These are phyloP conservation scores for Catharus minimus DNA, from an alignment of 2,113 vertebrate genomes.

Conservation along the genomic window DNA sequence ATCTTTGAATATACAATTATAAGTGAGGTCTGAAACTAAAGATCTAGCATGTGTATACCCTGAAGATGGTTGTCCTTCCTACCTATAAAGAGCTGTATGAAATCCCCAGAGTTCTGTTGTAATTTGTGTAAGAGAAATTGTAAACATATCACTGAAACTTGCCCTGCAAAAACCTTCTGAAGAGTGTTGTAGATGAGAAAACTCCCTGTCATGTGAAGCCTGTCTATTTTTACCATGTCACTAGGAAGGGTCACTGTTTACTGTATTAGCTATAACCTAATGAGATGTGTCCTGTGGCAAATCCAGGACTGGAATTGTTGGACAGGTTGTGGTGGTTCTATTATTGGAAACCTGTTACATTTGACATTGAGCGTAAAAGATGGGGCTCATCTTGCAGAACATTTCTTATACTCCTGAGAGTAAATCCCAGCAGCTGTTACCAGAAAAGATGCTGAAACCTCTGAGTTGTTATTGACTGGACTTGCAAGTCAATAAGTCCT, in stretches of 20 bases:
- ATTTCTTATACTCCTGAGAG: not conserved
- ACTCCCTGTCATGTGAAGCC: not conserved
- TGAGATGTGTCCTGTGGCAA: not conserved
- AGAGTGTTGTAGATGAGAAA: not conserved
- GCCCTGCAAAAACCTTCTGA: not conserved
- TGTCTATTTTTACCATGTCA: not conserved
- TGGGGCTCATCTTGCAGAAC: not conserved
- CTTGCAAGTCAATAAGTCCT: not conserved
- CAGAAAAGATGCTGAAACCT: not conserved
- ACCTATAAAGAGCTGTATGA: not conserved
- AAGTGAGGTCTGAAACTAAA: not conserved
- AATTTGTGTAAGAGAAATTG: not conserved
- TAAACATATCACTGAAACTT: not conserved
- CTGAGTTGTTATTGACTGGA: not conserved
- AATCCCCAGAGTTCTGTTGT: not conserved
- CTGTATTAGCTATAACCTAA: slow-evolving; percentile 4
- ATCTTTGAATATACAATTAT: not conserved
- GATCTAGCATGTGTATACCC: not conserved
- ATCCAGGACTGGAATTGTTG: not conserved
- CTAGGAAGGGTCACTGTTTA: not conserved
- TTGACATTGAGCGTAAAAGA: slow-evolving; percentile 8
- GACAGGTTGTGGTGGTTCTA: slow-evolving; percentile 6
- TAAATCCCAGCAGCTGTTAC: not conserved
- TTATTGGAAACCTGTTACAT: slow-evolving; percentile 34
- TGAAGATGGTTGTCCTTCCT: not conserved